Percentiles rank a stretch among this genome's conserved stretches.
phyloP scores from a whole-genome alignment of 2,888 invertebrate species.

The Patella depressa region DNA sequence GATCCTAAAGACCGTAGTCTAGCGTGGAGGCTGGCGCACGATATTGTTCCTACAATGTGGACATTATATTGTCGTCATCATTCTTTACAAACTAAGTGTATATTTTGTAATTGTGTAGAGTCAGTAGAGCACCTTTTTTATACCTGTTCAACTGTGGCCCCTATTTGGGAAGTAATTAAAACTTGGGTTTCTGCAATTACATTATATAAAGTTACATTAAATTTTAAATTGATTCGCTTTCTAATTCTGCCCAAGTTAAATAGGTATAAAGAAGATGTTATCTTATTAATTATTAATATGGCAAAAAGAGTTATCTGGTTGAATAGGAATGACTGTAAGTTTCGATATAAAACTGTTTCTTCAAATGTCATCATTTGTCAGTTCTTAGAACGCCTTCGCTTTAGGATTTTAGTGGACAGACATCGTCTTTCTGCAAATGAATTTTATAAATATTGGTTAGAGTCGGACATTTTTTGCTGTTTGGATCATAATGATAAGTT shows the following conservation, averaged over 20 bases:
- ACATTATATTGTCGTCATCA: neutral
- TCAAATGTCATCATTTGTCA: neutral
- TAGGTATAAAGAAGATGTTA: neutral
- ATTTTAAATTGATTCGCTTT: neutral
- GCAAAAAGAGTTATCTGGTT: neutral
- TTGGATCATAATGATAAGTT: too few relatives aligned
- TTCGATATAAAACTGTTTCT: neutral
- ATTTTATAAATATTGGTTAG: neutral
- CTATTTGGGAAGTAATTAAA: neutral
- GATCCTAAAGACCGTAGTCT: neutral
- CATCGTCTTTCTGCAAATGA: neutral
- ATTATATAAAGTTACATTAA: neutral
- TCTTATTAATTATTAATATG: neutral
- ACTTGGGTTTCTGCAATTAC: neutral
- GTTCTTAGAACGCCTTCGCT: neutral
- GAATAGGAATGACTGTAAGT: neutral
- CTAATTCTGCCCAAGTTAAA: neutral
- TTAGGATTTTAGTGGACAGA: neutral
- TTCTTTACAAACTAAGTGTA: neutral
- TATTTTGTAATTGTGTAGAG: neutral
- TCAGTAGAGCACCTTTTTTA: neutral
- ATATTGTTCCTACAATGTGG: conserved; percentile 3
- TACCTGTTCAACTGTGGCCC: neutral
- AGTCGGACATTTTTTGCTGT: too few relatives aligned
- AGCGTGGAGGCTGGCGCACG: neutral